Evolutionary conservation across 1,140 invertebrate species (phyloP), one percentile per base, ranked within the genome.

Genomic region (Arctopsyche grandis): DNA sequence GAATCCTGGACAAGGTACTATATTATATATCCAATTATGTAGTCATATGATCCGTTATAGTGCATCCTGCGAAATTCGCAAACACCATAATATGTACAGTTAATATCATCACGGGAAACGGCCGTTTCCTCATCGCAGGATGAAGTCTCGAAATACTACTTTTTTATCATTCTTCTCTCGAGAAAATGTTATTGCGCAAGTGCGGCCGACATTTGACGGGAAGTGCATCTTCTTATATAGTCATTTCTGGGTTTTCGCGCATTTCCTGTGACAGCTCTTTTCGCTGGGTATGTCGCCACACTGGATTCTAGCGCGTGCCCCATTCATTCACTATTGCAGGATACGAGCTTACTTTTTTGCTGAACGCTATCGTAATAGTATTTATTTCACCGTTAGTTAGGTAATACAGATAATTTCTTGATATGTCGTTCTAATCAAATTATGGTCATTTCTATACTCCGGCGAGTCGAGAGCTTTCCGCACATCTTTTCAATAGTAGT

Each of bases 91-190:
- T 9, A n/a, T n/a, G 9, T 16, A 60, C 58, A 16, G 5, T n/a
- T 66, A 4, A 3, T 22, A 66, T 66, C 9, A n/a, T 66, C 5
- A 12, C 60, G 16, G 69, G 69, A 70, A 73, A 66, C 58, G 29
- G 29, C 38, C 77, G 63, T 71, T 58, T 69, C 63, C 69, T 16
- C 24, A 16, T 24, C 9, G 52, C 7, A 46, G 70, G 69, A 63
- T 79, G 77, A 12, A 0, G 22, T 29, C 1, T 66, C 70, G 77
- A 69, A 73, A 19, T 21, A 74, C 77, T 9, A 38, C 77, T 60
- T 79, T 79, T 44, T 75, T 43, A 9, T 26, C 9, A 16, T 69
- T 22, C 26, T 24, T 21, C 22, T 52, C 26, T 70, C 29, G 14
- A 70, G 21, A 70, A 70, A 29, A 70, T 12, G 60, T 38, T 70